Conservation (phyloP, 2,113 vertebrate genomes). For the Glareola pratincola region DNA sequence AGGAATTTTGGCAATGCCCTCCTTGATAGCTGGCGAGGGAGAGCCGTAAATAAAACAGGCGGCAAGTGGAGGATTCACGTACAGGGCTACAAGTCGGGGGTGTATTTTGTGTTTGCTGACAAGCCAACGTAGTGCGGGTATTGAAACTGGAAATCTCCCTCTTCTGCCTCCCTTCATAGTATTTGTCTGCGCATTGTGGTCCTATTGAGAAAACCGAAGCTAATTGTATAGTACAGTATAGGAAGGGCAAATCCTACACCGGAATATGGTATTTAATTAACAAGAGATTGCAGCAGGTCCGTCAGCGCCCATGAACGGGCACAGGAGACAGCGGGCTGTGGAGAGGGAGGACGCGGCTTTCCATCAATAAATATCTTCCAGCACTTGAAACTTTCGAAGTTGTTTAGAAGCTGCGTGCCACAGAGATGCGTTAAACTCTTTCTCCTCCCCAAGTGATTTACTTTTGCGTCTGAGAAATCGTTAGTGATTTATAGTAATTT, state of each 20-base stretch:
- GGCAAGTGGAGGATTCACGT: neutral
- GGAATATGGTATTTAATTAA: neutral
- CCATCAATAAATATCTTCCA: neutral
- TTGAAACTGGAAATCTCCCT: neutral
- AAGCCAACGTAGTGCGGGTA: neutral
- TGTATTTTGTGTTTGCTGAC: neutral
- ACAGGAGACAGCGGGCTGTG: too few relatives aligned
- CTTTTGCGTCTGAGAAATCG: neutral
- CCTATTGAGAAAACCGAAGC: neutral
- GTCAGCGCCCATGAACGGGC: neutral
- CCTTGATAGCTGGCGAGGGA: neutral
- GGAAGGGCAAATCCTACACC: neutral
- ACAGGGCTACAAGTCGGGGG: neutral
- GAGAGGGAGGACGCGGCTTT: neutral
- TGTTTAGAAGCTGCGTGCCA: neutral
- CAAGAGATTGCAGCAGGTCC: too few relatives aligned
- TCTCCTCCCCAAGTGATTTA: neutral
- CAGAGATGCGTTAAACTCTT: too few relatives aligned
- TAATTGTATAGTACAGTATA: too few relatives aligned
- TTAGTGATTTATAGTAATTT: neutral
- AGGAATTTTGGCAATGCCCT: neutral
- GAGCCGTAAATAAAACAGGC: neutral
- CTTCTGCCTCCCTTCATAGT: neutral
- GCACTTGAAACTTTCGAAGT: neutral
- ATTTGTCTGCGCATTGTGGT: neutral